Base-by-base conservation (phyloP, 1,140 invertebrate genomes). In the Procambarus clarkii region DNA sequence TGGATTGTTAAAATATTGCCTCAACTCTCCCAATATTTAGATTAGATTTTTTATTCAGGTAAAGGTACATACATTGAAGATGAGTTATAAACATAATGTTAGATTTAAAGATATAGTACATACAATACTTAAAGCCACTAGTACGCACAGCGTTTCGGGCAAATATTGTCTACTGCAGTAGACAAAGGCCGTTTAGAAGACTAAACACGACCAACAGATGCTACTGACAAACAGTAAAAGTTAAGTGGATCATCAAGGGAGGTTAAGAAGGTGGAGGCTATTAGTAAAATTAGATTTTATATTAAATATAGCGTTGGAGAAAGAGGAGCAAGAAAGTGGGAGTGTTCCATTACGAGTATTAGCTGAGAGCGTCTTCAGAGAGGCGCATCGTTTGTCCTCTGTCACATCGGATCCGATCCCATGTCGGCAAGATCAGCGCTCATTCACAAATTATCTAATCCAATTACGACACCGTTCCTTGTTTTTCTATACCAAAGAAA, bases 381-480 rank as follows among this genome's bases (percentile, higher is more conserved):
- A 58, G 44, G 82, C 50, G 82, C 74, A 85, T 91, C 88, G 82
- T 91, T 91, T 91, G 88, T 91, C 88, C 82, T 24, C 82, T 91
- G 88, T 91, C 88, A 85, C 82, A 85, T 78, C 74, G 76, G 50
- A 91, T 91, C 86, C 48, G 81, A 84, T 78, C 69, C 76, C 88
- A 77, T 76, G 88, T 91, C 88, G 82, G 58, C 74, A 46, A 44
- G 82, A 85, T 91, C 88, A 85, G 88, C 74, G 82, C 83, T 91
- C 88, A 91, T 91, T 91, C 88, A 91, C 88, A 91, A 85, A 91
- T 91, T 85, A 91, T 91, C 82, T 91, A 91, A 91, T 91, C 88
- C 88, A 85, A 91, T 91, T 91, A 91, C 88, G 88, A 44, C 88
- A 50, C 88, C 82, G 50, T 91, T 81, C 69, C 88, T 91, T 71